A percentile compares a stretch with the other conserved stretches of the same genome.
phyloP scores from a whole-genome alignment of 2,888 invertebrate genomes.

The Syrphus vitripennis region DNA sequence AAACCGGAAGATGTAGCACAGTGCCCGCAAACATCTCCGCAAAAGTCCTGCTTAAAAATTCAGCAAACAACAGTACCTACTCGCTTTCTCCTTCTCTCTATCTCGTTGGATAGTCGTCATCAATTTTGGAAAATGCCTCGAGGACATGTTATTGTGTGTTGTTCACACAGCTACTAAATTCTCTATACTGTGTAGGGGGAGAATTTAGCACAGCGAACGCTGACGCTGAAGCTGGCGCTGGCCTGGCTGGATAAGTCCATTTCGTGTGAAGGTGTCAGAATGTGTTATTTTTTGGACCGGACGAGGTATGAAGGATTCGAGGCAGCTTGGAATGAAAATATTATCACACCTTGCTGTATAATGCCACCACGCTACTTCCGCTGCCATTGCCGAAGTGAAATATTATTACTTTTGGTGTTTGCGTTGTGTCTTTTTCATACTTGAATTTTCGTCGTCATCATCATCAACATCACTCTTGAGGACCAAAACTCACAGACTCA shows the following conservation, averaged over 20 bases:
- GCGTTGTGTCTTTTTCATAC: background rate
- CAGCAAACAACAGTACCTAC: constrained; percentile 6
- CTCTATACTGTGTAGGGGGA: background rate
- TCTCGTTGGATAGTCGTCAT: constrained; percentile 46
- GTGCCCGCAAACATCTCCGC: constrained; percentile 68
- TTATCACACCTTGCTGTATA: constrained; percentile 61
- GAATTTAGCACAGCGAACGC: too few species aligned
- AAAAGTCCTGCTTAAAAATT: constrained; percentile 67
- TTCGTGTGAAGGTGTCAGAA: constrained; percentile 57
- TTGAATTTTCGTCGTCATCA: background rate
- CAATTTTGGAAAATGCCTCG: constrained; percentile 69
- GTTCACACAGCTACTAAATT: constrained; percentile 29
- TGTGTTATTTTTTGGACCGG: constrained; percentile 48
- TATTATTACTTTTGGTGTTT: constrained; percentile 53
- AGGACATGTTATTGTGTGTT: constrained; percentile 67
- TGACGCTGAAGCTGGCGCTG: background rate
- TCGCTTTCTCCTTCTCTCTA: background rate
- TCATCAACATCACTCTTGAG: constrained; percentile 22
- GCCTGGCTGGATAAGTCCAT: background rate
- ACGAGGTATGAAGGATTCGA: constrained; percentile 40
- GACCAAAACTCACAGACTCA: background rate
- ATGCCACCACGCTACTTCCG: background rate
- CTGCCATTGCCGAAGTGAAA: constrained; percentile 32
- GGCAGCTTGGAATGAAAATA: constrained; percentile 65
- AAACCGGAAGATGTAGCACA: constrained; percentile 64